phyloP scores from a whole-genome alignment of 2,797 vertebrate species.

The Pantherophis alleghaniensis region DNA sequence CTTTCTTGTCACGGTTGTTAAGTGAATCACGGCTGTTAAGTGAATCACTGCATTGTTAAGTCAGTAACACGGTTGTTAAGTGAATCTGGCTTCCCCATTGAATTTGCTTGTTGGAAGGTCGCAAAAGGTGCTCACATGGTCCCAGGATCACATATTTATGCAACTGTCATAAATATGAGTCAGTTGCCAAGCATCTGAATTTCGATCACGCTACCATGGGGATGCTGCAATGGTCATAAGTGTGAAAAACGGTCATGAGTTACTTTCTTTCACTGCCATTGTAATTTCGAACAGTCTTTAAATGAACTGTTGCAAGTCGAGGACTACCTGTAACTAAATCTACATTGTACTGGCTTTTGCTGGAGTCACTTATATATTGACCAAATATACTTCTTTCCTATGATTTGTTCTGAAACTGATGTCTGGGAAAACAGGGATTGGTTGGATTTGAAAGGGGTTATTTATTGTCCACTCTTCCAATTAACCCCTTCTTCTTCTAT shows the following conservation, averaged over 20 bases:
- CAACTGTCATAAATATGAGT: neutral
- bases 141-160: neutral
- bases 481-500: neutral
- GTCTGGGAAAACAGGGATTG: neutral
- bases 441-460: neutral
- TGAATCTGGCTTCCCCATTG: neutral
- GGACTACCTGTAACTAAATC: neutral
- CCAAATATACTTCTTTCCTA: neutral
- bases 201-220: neutral
- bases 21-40: no score
- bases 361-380: neutral
- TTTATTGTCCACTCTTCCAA: neutral
- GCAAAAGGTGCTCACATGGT: neutral
- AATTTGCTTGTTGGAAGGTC: neutral
- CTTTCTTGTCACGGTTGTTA: no score
- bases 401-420: neutral
- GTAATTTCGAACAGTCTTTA: neutral
- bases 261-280: neutral
- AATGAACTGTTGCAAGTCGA: neutral
- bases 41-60: neutral
- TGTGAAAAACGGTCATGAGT: neutral
- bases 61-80: neutral
- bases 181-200: neutral
- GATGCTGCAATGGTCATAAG: neutral
- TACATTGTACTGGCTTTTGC: neutral